Conservation (phyloP, 1,140 invertebrate genomes). For the Drosophila nannoptera region DNA sequence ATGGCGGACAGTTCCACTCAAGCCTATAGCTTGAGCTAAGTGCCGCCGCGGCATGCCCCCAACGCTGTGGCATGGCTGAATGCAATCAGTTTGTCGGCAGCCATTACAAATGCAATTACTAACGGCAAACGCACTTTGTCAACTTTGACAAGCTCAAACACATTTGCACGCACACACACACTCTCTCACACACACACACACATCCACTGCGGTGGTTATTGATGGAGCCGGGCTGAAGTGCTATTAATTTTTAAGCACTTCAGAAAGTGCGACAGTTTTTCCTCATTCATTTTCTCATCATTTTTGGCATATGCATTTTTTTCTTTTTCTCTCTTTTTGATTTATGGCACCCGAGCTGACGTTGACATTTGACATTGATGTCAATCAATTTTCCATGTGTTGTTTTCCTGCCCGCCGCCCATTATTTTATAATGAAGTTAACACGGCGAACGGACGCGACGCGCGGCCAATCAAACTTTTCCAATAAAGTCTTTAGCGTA, state of each 20-base stretch:
- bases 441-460: conserved; percentile 14
- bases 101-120: conserved; percentile 38
- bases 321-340: conserved; percentile 29
- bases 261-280: conserved; percentile 48
- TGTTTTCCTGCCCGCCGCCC: neutral
- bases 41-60: neutral
- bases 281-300: neutral
- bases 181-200: neutral
- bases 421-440: conserved; percentile 49
- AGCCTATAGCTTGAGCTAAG: neutral
- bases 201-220: conserved; percentile 36
- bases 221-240: conserved; percentile 45
- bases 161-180: neutral
- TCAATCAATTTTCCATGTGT: conserved; percentile 53
- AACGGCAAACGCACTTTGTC: conserved; percentile 22
- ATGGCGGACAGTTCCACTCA: no score
- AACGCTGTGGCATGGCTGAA: neutral
- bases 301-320: conserved; percentile 59
- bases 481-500: conserved; percentile 76
- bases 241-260: conserved; percentile 70
- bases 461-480: conserved; percentile 67
- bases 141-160: conserved; percentile 1
- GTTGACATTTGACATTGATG: conserved; percentile 48
- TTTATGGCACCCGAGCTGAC: conserved; percentile 51
- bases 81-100: conserved; percentile 1